These are phyloP conservation scores for Machimus atricapillus DNA, from an alignment of 2,888 invertebrate genomes.

Conservation along the genomic window DNA sequence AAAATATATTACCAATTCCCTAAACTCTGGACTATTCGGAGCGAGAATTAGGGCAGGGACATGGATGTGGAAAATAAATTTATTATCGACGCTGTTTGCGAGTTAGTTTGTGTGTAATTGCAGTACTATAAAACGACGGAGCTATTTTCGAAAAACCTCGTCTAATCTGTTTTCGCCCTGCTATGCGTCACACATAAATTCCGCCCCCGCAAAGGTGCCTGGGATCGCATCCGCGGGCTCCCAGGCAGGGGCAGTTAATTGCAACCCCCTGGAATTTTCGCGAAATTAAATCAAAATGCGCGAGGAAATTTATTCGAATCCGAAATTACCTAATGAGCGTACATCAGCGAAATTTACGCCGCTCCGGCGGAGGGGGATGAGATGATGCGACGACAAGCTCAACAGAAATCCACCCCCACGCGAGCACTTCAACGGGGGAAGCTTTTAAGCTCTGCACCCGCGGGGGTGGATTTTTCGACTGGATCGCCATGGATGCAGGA, in stretches of 20 bases:
- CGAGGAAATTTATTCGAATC: constrained; percentile 47
- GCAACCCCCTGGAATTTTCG: constrained; percentile 26
- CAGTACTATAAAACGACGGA: not conserved
- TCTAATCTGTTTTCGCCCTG: not conserved
- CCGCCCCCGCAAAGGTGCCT: not conserved
- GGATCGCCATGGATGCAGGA: not conserved
- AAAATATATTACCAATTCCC: not conserved
- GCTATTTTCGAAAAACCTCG: not conserved
- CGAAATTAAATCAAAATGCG: constrained; percentile 46
- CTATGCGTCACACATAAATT: not conserved
- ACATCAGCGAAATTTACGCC: constrained; percentile 44
- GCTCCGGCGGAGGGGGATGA: not conserved
- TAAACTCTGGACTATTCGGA: not conserved
- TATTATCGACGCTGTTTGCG: not conserved
- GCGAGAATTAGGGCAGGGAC: not conserved
- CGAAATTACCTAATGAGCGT: constrained; percentile 48
- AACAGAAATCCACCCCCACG: not conserved
- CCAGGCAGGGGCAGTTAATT: not conserved
- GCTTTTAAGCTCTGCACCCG: constrained; percentile 8
- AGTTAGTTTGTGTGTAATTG: not conserved
- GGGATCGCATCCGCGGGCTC: not conserved
- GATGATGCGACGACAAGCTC: not conserved
- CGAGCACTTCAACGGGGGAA: not conserved
- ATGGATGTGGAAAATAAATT: not conserved
- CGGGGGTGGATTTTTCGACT: constrained; percentile 1